These are phyloP conservation scores for Hermaeophaga mercurialis DNA, from an alignment of 2,888 invertebrate genomes.

Conservation along the genomic window DNA sequence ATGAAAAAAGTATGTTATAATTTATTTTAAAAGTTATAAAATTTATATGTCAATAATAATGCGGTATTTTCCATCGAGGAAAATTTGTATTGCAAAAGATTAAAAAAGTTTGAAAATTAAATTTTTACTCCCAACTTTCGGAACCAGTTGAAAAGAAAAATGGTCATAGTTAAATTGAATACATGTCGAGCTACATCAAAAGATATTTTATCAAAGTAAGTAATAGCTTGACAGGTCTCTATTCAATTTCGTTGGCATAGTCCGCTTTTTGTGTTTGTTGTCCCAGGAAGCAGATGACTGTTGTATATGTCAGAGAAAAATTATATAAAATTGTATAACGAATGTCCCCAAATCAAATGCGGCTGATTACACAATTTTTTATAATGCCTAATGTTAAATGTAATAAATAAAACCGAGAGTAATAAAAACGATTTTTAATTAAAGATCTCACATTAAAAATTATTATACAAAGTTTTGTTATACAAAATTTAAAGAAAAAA, in stretches of 20 bases:
- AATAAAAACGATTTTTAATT: too few relatives aligned
- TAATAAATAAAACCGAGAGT: too few relatives aligned
- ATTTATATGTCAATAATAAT: too few relatives aligned
- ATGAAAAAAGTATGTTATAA: too few relatives aligned
- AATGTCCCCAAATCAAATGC: background rate
- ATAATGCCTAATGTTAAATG: too few relatives aligned
- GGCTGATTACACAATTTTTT: background rate
- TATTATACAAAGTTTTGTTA: too few relatives aligned
- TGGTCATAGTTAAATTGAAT: slow-evolving; percentile 24
- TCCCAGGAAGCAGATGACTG: slow-evolving; percentile 21
- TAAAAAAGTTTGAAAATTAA: slow-evolving; percentile 22
- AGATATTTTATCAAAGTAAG: slow-evolving; percentile 23
- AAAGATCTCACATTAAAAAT: too few relatives aligned
- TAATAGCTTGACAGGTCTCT: slow-evolving; percentile 25
- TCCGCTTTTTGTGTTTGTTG: slow-evolving; percentile 12
- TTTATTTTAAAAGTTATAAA: too few relatives aligned
- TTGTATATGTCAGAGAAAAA: slow-evolving; percentile 24
- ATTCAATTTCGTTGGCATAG: slow-evolving; percentile 16
- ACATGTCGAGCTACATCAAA: slow-evolving; percentile 16
- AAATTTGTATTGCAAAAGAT: slow-evolving; percentile 12
- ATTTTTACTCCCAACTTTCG: slow-evolving; percentile 1
- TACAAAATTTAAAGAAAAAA: too few relatives aligned
- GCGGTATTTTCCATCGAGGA: background rate
- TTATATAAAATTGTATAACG: slow-evolving; percentile 5
- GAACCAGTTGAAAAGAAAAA: slow-evolving; percentile 22